Base-by-base conservation (phyloP, 2,797 vertebrate species). In the Sebastes iracundus region DNA sequence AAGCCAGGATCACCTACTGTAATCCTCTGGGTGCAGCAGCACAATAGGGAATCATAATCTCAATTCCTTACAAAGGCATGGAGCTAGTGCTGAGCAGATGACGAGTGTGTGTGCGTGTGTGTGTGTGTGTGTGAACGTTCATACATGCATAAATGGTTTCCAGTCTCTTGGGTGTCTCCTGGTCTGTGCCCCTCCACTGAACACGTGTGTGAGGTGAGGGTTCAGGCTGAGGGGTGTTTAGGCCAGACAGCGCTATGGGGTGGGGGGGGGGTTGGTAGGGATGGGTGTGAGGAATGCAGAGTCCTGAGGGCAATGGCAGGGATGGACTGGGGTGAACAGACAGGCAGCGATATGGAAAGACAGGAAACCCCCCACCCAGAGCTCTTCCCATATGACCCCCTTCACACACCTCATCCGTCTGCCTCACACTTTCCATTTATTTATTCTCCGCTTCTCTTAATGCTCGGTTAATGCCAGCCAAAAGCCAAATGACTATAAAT, bases 301-400 rank as follows among this genome's bases (percentile, higher is more conserved):
- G 82, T 90, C 83, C 87, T 86, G 75, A 64, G 90, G 91, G 85
- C 87, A 87, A 79, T 52, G 78, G 56, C 60, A 4, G 42, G 72
- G 88, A 79, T 49, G 73, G 77, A 81, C 78, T 14, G 67, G 9
- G 75, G 71, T 79, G 64, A 90, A 84, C 91, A 88, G 92, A 91
- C 85, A 94, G 83, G 58, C 89, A 5, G 83, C 59, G 83, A 93
- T 90, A 93, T 87, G 93, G 94, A 94, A 95, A 88, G 80, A 71
- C 70, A 75, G 88, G 80, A 87, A 33, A 9, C 87, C 32, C 83
- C 65, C 28, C 59, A 72, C 62, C 27, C 86, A 52, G 35, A 84
- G 80, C 89, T 83, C 70, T 69, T 69, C 91, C 90, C 90, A 92
- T 65, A 86, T 75, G 84, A 90, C 64, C 79, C 62, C 52, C 25